Conservation (phyloP, 2,797 vertebrate species). For the Dicrostonyx torquatus region DNA sequence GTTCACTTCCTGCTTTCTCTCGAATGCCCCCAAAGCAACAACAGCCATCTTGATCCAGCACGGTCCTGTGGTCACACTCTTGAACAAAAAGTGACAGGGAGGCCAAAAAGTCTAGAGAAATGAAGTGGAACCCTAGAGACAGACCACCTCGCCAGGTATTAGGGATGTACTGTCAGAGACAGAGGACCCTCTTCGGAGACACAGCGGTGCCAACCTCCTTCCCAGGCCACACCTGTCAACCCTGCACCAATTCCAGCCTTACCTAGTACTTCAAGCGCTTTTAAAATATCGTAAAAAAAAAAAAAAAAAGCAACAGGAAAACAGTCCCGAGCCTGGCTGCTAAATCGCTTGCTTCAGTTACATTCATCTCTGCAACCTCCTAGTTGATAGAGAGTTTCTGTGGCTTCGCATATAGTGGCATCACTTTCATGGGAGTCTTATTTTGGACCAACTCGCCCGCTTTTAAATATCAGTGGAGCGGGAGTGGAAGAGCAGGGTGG, state of each 20-base stretch:
- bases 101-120: not conserved
- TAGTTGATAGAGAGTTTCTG: not conserved
- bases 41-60: conserved; percentile 64
- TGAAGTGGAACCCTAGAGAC: not conserved
- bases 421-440: not conserved
- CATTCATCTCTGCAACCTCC: not conserved
- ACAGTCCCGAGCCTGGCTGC: not conserved
- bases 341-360: not conserved
- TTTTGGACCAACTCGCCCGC: not conserved
- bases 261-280: not conserved
- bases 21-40: not conserved
- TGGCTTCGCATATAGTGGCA: not conserved
- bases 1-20: not conserved
- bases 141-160: not conserved
- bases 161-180: not conserved
- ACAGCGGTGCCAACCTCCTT: not conserved
- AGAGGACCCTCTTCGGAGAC: not conserved
- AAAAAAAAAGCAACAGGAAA: not conserved
- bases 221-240: conserved; percentile 5
- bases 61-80: not conserved
- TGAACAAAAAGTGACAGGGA: not conserved
- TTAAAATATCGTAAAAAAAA: not conserved
- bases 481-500: not conserved
- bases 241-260: not conserved
- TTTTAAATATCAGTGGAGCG: not conserved